These are phyloP conservation scores for Panthera leo DNA, from an alignment of 2,113 vertebrate genomes.

Conservation along the genomic window DNA sequence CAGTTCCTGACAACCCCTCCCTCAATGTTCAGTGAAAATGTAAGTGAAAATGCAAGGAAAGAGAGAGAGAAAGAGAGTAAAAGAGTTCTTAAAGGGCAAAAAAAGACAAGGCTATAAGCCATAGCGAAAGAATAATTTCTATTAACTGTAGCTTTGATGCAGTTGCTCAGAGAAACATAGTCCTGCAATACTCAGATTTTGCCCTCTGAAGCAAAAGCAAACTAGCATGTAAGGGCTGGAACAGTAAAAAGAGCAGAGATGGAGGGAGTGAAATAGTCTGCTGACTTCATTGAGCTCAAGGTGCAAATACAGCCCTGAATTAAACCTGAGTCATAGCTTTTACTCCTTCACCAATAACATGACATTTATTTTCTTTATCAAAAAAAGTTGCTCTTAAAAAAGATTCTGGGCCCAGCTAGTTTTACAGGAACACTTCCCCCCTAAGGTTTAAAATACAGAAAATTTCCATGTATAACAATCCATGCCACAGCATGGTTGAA, in stretches of 20 bases:
- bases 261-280: not conserved
- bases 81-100: not conserved
- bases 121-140: not conserved
- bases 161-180: not conserved
- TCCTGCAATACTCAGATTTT: not conserved
- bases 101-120: not conserved
- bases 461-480: not conserved
- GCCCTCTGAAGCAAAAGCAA: not conserved
- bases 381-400: not conserved
- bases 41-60: not conserved
- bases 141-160: not conserved
- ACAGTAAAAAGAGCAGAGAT: not conserved
- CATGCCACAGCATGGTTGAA: not conserved
- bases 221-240: not conserved
- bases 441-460: slow-evolving; percentile 7
- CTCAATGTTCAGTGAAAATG: not conserved
- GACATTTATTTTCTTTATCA: not conserved
- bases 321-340: not conserved
- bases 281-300: not conserved
- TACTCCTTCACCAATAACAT: not conserved
- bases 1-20: not conserved
- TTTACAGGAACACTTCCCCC: not conserved
- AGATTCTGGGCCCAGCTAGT: not conserved
- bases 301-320: accelerated
- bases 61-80: not conserved